Percentiles rank a stretch among this genome's conserved stretches.
Conservation (phyloP, 2,797 vertebrate genomes). For the Coregonus sp. region DNA sequence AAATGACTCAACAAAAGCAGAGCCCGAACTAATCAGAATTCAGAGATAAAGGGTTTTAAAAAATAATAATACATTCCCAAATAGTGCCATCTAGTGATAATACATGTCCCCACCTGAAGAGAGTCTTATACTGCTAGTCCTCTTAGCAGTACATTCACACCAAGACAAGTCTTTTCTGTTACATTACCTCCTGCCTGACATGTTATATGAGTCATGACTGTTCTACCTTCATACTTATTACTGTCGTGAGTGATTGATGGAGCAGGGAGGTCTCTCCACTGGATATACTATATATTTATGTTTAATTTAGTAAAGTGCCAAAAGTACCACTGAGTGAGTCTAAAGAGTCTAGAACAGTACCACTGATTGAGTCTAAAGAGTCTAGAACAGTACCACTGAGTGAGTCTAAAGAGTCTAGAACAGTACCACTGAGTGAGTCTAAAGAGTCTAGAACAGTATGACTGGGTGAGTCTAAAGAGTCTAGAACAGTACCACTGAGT, state of each 20-base stretch:
- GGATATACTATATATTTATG: too few species aligned
- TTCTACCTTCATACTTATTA: too few species aligned
- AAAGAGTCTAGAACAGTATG: neutral
- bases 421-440: neutral
- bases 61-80: neutral
- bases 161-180: neutral
- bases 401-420: neutral
- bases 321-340: too few species aligned
- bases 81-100: slow-evolving; percentile 11
- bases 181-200: neutral
- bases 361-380: neutral
- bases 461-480: neutral
- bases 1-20: neutral
- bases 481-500: neutral
- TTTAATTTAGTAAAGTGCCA: neutral
- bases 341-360: neutral
- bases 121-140: neutral
- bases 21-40: neutral
- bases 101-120: neutral
- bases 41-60: neutral
- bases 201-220: neutral
- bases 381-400: neutral
- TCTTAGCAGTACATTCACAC: neutral
- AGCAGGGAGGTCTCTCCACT: too few species aligned
- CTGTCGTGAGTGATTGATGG: neutral